A percentile compares a stretch with the other conserved stretches of the same genome.
Conservation (phyloP, 2,797 vertebrate species). For the Oophaga sylvatica region DNA sequence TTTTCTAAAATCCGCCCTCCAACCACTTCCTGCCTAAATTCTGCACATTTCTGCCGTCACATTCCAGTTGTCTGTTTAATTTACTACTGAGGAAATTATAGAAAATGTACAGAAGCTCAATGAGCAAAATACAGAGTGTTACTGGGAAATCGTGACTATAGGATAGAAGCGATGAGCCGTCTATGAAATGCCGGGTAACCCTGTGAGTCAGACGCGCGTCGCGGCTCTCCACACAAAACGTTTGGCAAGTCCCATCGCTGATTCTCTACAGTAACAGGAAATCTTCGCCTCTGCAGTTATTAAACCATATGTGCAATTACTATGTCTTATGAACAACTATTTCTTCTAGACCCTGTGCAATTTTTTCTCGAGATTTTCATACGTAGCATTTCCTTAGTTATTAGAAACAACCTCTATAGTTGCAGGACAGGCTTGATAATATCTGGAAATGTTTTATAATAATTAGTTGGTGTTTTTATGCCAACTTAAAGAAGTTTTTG, state of each 20-base stretch:
- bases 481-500: too few species aligned
- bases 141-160: background rate
- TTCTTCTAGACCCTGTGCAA: background rate
- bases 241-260: background rate
- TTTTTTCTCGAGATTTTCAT: background rate
- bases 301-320: too few species aligned
- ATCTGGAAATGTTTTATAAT: background rate
- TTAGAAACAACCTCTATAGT: background rate
- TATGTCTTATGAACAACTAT: too few species aligned
- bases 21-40: conserved; percentile 39
- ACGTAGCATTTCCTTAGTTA: background rate
- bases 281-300: background rate
- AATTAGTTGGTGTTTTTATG: too few species aligned
- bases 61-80: conserved; percentile 48
- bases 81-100: background rate
- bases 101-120: conserved; percentile 6
- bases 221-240: too few species aligned
- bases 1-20: conserved; percentile 20
- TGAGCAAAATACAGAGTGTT: background rate
- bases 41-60: conserved; percentile 21
- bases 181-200: background rate
- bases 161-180: background rate
- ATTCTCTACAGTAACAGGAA: background rate
- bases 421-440: background rate
- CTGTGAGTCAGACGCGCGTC: background rate